Conservation (phyloP, 2,888 invertebrate species). For the Heliconius sara region DNA sequence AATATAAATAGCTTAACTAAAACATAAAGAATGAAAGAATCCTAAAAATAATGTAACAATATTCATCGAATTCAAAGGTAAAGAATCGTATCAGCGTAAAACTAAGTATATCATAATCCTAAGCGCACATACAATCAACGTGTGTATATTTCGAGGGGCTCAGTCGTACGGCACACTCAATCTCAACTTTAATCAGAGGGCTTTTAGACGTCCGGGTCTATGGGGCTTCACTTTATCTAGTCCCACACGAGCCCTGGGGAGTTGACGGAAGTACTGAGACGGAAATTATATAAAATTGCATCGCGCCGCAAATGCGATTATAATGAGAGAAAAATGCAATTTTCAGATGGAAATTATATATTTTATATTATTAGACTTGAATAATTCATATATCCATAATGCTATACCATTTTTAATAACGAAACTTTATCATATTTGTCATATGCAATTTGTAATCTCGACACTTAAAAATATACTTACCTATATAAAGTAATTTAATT, state of each 20-base stretch:
- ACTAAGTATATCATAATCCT: conserved; percentile 13
- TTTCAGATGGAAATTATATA: background rate
- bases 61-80: background rate
- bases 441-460: background rate
- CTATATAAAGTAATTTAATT: background rate
- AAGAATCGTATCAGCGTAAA: background rate
- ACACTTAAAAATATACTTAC: background rate
- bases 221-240: conserved; percentile 48
- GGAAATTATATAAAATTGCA: conserved; percentile 43
- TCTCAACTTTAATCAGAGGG: conserved; percentile 48
- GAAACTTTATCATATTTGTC: background rate
- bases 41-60: background rate
- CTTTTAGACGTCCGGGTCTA: conserved; percentile 47
- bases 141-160: conserved; percentile 6
- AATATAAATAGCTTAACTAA: background rate
- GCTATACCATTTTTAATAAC: background rate
- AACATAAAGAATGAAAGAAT: too few species aligned
- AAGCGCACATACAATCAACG: background rate
- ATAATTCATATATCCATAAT: background rate
- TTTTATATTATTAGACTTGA: background rate
- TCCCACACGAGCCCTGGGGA: conserved; percentile 43
- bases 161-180: conserved; percentile 38
- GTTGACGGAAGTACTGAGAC: conserved; percentile 47
- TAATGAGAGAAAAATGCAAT: conserved; percentile 11
- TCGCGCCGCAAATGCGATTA: conserved; percentile 35